Conservation (phyloP, 2,888 invertebrate species). For the Tetramorium bicarinatum region DNA sequence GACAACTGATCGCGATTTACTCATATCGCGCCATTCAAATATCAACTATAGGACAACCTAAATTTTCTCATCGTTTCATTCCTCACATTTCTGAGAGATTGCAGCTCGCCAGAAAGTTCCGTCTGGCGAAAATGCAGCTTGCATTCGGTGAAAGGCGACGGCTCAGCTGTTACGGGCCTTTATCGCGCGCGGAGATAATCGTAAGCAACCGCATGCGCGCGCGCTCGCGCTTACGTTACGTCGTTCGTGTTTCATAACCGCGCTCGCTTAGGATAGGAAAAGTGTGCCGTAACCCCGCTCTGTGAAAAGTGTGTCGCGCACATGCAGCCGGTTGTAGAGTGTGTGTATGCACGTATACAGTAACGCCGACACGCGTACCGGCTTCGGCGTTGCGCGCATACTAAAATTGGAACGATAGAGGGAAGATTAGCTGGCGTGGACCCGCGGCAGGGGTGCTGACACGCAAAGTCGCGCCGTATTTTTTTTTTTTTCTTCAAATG, state of each 20-base stretch:
- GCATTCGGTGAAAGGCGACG: slow-evolving; percentile 47
- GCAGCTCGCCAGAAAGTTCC: not conserved
- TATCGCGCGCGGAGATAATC: slow-evolving; percentile 45
- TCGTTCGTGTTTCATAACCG: slow-evolving; percentile 55
- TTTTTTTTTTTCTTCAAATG: slow-evolving; percentile 11
- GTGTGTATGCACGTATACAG: not conserved
- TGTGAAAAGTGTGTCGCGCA: slow-evolving; percentile 53
- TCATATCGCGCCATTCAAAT: not conserved
- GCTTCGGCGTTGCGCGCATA: slow-evolving; percentile 30
- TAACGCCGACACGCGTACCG: not conserved
- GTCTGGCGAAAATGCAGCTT: slow-evolving; percentile 30
- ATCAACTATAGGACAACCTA: not conserved
- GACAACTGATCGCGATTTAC: not conserved
- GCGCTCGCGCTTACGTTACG: slow-evolving; percentile 58
- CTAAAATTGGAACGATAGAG: slow-evolving; percentile 49
- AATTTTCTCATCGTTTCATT: not conserved
- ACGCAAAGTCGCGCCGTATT: not conserved
- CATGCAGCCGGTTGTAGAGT: not conserved
- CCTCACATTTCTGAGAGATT: not conserved
- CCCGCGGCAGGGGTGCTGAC: not conserved
- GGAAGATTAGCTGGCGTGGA: slow-evolving; percentile 24
- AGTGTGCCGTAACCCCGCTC: slow-evolving; percentile 57
- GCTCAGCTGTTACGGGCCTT: slow-evolving; percentile 35
- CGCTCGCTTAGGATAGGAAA: slow-evolving; percentile 57
- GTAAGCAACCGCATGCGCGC: slow-evolving; percentile 14